These are phyloP conservation scores for Chaitophorus viminalis DNA, from an alignment of 2,888 invertebrate genomes.

Conservation along the genomic window DNA sequence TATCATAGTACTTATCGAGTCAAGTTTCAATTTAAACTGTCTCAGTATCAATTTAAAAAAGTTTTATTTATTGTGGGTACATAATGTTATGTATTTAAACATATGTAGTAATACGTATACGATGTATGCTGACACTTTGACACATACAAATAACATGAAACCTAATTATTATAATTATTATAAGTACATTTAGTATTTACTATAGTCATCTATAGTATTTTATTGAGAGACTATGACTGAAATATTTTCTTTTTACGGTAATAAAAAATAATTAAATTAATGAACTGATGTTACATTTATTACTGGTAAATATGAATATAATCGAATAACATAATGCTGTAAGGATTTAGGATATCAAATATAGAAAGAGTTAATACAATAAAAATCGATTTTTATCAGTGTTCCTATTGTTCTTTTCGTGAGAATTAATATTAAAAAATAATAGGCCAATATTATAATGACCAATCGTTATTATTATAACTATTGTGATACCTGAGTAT, in stretches of 20 bases:
- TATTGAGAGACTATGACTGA: neutral
- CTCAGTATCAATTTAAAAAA: too few relatives aligned
- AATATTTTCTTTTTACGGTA: too few relatives aligned
- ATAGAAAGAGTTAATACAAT: constrained; percentile 22
- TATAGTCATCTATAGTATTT: too few relatives aligned
- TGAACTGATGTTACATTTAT: neutral
- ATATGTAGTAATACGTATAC: too few relatives aligned
- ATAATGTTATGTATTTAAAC: too few relatives aligned
- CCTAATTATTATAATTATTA: too few relatives aligned
- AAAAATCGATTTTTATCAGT: constrained; percentile 41
- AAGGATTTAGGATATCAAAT: neutral
- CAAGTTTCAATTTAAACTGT: too few relatives aligned
- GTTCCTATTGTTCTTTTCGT: constrained; percentile 24
- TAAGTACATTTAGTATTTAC: too few relatives aligned
- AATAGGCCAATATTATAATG: constrained; percentile 30
- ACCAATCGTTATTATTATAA: constrained; percentile 7
- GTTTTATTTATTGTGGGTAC: too few relatives aligned
- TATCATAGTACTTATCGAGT: too few relatives aligned
- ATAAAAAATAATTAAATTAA: neutral
- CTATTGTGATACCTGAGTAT: constrained; percentile 25
- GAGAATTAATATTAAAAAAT: constrained; percentile 25
- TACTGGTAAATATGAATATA: neutral
- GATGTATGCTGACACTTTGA: too few relatives aligned
- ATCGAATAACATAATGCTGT: neutral
- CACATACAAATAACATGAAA: too few relatives aligned